These are phyloP conservation scores for Allobates femoralis DNA, from an alignment of 2,797 vertebrate species.

Conservation along the genomic window DNA sequence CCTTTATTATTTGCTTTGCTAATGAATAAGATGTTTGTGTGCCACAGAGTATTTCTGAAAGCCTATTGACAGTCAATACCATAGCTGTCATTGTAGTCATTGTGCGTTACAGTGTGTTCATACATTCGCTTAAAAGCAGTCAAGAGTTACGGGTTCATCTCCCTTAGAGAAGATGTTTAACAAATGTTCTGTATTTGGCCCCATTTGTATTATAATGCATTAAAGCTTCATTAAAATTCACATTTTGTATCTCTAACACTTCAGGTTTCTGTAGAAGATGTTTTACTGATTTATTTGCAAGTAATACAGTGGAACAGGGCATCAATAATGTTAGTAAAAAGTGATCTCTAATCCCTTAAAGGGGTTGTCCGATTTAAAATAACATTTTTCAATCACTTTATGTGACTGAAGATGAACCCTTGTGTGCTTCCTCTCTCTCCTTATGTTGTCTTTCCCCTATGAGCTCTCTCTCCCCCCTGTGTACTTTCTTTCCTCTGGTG, in stretches of 20 bases:
- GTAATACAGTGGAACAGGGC: background rate
- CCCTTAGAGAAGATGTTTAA: background rate
- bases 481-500: no score
- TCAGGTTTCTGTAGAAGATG: background rate
- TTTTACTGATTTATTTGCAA: background rate
- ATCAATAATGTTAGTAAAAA: background rate
- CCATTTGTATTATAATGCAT: background rate
- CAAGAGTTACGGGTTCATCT: background rate
- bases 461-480: no score
- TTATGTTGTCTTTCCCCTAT: no score
- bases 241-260: background rate
- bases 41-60: background rate
- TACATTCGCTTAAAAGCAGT: background rate
- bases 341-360: no score
- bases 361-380: no score
- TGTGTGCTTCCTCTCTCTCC: no score
- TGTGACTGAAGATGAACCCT: no score
- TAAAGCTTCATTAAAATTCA: constrained; percentile 10
- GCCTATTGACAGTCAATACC: background rate
- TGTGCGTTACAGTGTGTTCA: background rate
- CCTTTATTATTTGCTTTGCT: background rate
- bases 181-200: background rate
- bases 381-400: no score
- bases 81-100: background rate
- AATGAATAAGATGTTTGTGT: background rate